Evolutionary conservation across 2,888 invertebrate genomes (phyloP).

Genomic region (Galeopsomyia nigrocyanea): DNA sequence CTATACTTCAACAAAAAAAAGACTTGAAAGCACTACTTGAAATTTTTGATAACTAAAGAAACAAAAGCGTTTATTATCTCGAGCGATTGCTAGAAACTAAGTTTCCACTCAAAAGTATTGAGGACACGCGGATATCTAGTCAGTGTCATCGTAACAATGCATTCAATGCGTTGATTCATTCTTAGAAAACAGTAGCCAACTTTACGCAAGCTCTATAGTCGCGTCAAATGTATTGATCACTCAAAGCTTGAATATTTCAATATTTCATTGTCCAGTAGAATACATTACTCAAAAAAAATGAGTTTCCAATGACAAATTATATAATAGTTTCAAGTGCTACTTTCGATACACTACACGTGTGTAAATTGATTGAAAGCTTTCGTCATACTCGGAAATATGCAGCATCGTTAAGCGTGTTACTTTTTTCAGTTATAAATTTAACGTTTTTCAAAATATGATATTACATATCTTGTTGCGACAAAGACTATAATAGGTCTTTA

Average conservation of each 20-base stretch:
- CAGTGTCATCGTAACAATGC: conserved; percentile 15
- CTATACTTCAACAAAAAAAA: no score
- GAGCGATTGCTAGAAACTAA: neutral
- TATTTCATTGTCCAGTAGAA: no score
- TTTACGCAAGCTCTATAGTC: conserved; percentile 3
- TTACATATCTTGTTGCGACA: no score
- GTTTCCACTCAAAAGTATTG: conserved; percentile 18
- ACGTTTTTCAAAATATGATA: no score
- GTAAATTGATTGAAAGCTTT: no score
- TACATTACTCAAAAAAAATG: neutral
- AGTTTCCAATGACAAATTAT: conserved; percentile 2
- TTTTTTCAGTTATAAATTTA: no score
- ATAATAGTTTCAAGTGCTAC: neutral
- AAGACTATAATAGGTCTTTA: no score
- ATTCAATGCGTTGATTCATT: conserved; percentile 15
- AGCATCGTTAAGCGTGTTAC: no score
- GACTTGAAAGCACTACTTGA: neutral
- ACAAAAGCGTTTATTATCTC: conserved; percentile 1
- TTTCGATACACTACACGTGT: no score
- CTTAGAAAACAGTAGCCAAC: conserved; percentile 15
- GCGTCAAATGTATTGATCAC: no score
- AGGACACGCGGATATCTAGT: conserved; percentile 18
- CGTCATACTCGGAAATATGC: no score
- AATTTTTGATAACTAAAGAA: conserved; percentile 3
- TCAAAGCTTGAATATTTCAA: no score